A percentile compares a stretch with the other conserved stretches of the same genome.
Conservation (phyloP, 2,797 vertebrate genomes). For the Microctenopoma stevenorrisi region DNA sequence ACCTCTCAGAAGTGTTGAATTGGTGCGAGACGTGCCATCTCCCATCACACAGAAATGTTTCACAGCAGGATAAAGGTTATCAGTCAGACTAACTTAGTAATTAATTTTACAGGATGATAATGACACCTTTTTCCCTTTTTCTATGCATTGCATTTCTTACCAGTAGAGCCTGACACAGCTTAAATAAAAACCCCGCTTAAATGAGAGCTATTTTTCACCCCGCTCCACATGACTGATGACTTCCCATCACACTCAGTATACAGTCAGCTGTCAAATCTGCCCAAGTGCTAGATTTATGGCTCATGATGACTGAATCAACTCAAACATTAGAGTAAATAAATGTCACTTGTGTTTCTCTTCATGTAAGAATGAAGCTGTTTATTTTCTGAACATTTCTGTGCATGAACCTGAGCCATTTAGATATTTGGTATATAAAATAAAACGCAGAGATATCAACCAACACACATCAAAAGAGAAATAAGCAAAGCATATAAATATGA, state of each 20-base stretch:
- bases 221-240: background rate
- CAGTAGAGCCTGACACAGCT: background rate
- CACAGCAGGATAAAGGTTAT: too few species aligned
- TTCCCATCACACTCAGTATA: background rate
- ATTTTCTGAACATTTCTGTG: constrained; percentile 53
- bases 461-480: constrained; percentile 28
- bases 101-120: too few species aligned
- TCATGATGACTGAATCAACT: background rate
- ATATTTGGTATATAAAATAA: constrained; percentile 43
- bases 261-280: background rate
- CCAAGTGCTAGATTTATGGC: background rate
- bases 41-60: too few species aligned
- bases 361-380: constrained; percentile 57
- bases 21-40: too few species aligned
- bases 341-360: background rate
- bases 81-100: too few species aligned
- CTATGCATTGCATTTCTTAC: background rate
- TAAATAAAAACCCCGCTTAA: background rate
- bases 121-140: too few species aligned
- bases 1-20: too few species aligned
- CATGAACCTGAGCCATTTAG: constrained; percentile 37
- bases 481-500: constrained; percentile 21
- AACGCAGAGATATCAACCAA: constrained; percentile 21
- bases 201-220: too few species aligned
- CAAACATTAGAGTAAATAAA: background rate